These are phyloP conservation scores for Apis florea DNA, from an alignment of 1,140 invertebrate genomes.

Conservation along the genomic window DNA sequence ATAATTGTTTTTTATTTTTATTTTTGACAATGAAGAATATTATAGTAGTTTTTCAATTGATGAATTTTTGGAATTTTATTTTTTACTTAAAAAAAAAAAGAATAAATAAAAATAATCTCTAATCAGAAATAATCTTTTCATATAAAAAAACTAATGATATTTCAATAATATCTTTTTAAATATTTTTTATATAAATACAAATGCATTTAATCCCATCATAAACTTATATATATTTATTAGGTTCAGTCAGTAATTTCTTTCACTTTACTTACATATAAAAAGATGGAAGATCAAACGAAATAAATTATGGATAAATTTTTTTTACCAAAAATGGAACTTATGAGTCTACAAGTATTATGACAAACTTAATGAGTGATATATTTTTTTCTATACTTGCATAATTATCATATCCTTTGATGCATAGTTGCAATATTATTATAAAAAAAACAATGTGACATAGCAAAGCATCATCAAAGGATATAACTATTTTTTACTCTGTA, in stretches of 20 bases:
- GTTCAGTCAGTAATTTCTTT: constrained; percentile 54
- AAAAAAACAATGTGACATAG: constrained; percentile 15
- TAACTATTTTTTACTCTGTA: constrained; percentile 6
- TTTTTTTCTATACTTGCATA: neutral
- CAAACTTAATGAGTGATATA: constrained; percentile 17
- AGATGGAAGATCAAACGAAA: constrained; percentile 71
- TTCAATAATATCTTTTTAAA: constrained; percentile 56
- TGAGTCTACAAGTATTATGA: constrained; percentile 7
- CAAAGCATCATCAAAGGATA: constrained; percentile 21
- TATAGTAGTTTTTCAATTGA: neutral
- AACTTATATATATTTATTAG: constrained; percentile 58
- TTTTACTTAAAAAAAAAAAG: neutral
- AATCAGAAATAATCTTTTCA: too few relatives aligned
- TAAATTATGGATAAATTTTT: constrained; percentile 54
- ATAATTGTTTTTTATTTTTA: neutral
- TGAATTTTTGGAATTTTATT: too few relatives aligned
- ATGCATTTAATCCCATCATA: constrained; percentile 72
- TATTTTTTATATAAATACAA: constrained; percentile 74
- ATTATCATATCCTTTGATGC: constrained; percentile 19
- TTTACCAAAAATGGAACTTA: constrained; percentile 7
- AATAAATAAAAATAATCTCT: too few relatives aligned
- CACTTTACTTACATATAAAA: constrained; percentile 52
- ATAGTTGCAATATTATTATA: neutral
- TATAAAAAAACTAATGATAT: neutral
- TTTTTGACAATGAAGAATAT: too few relatives aligned